These are phyloP conservation scores for Engystomops pustulosus DNA, from an alignment of 2,113 vertebrate species.

Conservation along the genomic window DNA sequence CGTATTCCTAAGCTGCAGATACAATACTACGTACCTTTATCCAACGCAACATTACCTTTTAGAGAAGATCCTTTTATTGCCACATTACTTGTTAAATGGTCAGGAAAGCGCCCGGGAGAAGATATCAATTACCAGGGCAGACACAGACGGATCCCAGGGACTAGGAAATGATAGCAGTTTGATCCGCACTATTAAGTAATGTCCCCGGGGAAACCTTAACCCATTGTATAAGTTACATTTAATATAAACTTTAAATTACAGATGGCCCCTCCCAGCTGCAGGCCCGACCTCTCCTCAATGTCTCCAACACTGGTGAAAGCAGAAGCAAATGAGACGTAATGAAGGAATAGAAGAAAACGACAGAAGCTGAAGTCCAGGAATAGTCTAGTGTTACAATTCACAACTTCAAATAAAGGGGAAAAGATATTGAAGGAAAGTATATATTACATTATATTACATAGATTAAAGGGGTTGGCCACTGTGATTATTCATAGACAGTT, in stretches of 20 bases:
- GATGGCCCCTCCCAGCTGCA: neutral
- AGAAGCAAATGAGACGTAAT: neutral
- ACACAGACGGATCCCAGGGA: conserved; percentile 10
- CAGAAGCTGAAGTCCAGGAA: neutral
- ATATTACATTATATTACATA: too few species aligned
- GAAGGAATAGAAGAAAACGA: neutral
- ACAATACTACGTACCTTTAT: neutral
- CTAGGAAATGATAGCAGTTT: conserved; percentile 20
- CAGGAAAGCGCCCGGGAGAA: conserved; percentile 19
- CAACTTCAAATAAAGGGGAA: neutral
- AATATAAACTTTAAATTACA: conserved; percentile 22
- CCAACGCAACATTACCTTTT: conserved; percentile 23
- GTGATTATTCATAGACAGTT: too few species aligned
- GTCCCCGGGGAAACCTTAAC: neutral
- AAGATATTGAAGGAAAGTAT: too few species aligned
- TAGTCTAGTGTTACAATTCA: neutral
- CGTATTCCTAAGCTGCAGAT: neutral
- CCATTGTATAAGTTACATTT: neutral
- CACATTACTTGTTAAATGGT: conserved; percentile 37
- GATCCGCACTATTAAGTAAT: conserved; percentile 31
- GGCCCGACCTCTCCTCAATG: neutral
- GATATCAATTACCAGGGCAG: conserved; percentile 13
- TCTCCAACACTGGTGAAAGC: neutral
- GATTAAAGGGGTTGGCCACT: too few species aligned
- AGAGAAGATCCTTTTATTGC: conserved; percentile 9